Base-by-base conservation (phyloP, 2,797 vertebrate genomes). In the Hapalemur alaotrensis region DNA sequence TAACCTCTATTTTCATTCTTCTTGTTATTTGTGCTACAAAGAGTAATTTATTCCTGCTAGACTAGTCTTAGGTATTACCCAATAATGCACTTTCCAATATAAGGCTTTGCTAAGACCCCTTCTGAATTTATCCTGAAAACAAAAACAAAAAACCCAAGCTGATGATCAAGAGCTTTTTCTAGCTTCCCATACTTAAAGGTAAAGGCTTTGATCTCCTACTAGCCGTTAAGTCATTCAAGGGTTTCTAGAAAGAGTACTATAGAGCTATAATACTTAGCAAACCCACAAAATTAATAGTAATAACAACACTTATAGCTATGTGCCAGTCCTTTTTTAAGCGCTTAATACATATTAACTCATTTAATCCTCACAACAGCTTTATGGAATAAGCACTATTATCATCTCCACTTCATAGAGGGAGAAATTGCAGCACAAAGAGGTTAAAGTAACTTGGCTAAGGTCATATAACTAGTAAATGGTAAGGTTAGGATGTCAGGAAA, bases 71-170 rank as follows among this genome's bases (percentile, higher is more conserved):
- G n/a, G 61, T 4, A 91, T 61, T 48, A 95, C 23, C 38, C 43
- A 69, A 50, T 35, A 78, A 95, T 67, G 22, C 2, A 89, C 22
- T 93, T 95, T 89, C 32, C 20, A 93, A 57, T 22, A 91, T 12
- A 89, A 57, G 69, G 32, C n/a, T 89, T 93, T 89, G 61, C 61
- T 94, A 83, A 81, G 48, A 59, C 32, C 9, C 12, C 15, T 79
- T 93, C 50, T 52, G 59, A 89, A 65, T 93, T 85, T 91, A 91
- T 54, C 41, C 32, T 91, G 84, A 81, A 94, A 70, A 75, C 13
- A 20, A 32, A 28, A 12, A 25, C 46, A 35, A 43, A 23, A 23
- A 78, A 73, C 54, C 1, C 22, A 88, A 80, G 15, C 2, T 38
- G 30, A 83, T 43, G 52, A 90, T 63, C n/a, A 87, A 70, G 18